Evolutionary conservation across 1,140 invertebrate species (phyloP), one percentile per base, ranked within the genome.

Genomic region (Wiebesia pumilae): DNA sequence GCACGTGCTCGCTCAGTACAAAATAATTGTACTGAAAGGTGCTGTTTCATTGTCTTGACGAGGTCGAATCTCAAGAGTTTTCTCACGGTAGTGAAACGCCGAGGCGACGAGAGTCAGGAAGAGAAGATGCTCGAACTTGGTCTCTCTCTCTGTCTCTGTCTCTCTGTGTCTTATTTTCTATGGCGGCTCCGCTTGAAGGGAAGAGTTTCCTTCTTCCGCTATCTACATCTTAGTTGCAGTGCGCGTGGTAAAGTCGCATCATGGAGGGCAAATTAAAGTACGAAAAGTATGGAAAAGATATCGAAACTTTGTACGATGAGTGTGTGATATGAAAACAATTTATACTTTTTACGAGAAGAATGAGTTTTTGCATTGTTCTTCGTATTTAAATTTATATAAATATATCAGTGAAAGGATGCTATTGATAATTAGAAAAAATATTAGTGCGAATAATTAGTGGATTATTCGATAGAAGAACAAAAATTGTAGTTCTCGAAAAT

Each of bases 1-100:
- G 81, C 80, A 80, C 80, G 85, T 40, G 67, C 89, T 89, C 87
- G 85, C 88, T 90, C 71, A 84, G 30, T 83, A 84, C 83, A 75
- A 89, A 90, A 91, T 92, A 91, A 91, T 93, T 91, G 90, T 92
- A 93, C 93, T 93, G 92, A 93, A 93, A 92, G 91, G 89, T 89
- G 88, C 80, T 88, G 75, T 43, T 43, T 83, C 89, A 93, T 93
- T 93, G 92, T 92, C 91, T 89, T 10, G 78, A 84, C 77, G 87
- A 88, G 83, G 88, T 78, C 87, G 88, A 81, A 86, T 93, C 91
- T 88, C 92, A 91, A 89, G 92, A 90, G 86, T 86, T 89, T 93
- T 93, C 92, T 91, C 92, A 92, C 92, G 90, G 88, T 88, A 88
- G 90, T 88, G 88, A 89, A 89, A 85, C 86, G 83, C 85, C 77